Evolutionary conservation across 2,888 invertebrate species (phyloP).

Genomic region (Microctonus brassicae): DNA sequence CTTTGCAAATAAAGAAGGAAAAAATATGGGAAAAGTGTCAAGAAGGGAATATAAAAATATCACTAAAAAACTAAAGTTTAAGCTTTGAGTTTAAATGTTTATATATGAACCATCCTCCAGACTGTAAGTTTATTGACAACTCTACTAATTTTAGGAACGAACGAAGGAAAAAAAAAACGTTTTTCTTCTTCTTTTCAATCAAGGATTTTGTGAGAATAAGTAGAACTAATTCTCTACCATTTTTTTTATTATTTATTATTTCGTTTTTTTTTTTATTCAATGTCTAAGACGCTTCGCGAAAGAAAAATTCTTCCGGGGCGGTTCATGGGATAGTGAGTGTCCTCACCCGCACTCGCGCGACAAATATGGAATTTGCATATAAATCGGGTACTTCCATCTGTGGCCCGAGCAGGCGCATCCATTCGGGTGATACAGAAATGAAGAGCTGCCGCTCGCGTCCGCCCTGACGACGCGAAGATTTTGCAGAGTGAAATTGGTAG

Average conservation of each 20-base stretch:
- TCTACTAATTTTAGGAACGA: no score
- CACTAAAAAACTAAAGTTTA: slow-evolving; percentile 44
- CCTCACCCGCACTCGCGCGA: slow-evolving; percentile 64
- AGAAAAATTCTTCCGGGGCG: not conserved
- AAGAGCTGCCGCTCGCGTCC: slow-evolving; percentile 49
- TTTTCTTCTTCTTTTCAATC: not conserved
- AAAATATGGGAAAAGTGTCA: not conserved
- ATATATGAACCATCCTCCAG: no score
- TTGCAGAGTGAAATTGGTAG: slow-evolving; percentile 16
- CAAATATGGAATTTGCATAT: slow-evolving; percentile 79
- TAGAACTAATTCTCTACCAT: not conserved
- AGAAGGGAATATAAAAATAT: slow-evolving; percentile 40
- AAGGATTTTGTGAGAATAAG: no score
- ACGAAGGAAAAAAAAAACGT: not conserved
- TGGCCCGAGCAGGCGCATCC: slow-evolving; percentile 63
- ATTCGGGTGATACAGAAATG: slow-evolving; percentile 68
- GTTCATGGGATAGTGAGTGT: slow-evolving; percentile 22
- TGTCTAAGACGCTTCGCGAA: slow-evolving; percentile 9
- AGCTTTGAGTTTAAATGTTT: no score
- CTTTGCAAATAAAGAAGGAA: slow-evolving; percentile 11
- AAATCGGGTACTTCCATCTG: slow-evolving; percentile 78
- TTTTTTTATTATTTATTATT: not conserved
- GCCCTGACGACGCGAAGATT: slow-evolving; percentile 33
- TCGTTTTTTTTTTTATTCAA: slow-evolving; percentile 13
- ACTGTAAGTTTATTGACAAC: no score